phyloP scores from a whole-genome alignment of 35 echinoderm and acorn worm species.

The Acanthaster planci region DNA sequence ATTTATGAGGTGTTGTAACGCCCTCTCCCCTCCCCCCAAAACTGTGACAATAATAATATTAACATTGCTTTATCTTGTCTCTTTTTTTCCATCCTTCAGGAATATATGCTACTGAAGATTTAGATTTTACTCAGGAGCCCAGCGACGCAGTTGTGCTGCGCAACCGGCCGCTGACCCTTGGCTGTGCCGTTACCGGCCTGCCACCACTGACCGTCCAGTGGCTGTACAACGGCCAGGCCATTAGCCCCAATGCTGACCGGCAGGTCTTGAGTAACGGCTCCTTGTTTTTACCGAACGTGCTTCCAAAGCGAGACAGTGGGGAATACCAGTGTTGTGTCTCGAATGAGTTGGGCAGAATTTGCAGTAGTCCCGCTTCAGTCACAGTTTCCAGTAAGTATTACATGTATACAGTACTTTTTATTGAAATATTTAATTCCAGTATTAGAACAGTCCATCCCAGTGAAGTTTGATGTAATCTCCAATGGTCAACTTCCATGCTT shows the following conservation, averaged over 20 bases:
- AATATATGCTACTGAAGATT: slow-evolving; percentile 9
- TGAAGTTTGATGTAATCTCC: too few species aligned
- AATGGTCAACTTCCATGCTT: too few species aligned
- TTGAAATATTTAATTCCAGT: not conserved
- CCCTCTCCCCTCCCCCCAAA: too few species aligned
- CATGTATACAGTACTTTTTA: not conserved
- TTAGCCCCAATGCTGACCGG: not conserved
- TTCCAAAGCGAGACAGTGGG: slow-evolving; percentile 11
- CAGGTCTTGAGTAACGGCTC: slow-evolving; percentile 5
- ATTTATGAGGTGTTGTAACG: too few species aligned
- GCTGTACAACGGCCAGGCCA: slow-evolving; percentile 1
- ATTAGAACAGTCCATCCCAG: too few species aligned
- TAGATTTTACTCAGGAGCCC: slow-evolving; percentile 6
- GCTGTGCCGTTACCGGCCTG: not conserved
- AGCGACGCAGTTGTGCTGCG: not conserved
- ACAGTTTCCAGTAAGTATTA: not conserved
- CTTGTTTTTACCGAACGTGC: not conserved
- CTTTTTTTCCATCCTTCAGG: not conserved
- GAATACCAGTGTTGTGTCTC: slow-evolving; percentile 18
- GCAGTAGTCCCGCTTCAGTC: slow-evolving; percentile 3
- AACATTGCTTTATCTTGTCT: too few species aligned
- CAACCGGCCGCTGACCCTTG: slow-evolving; percentile 3
- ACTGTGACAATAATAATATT: too few species aligned
- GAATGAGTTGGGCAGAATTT: not conserved
- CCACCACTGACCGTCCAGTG: slow-evolving; percentile 12